These are phyloP conservation scores for Sinhomidia bicolor DNA, from an alignment of 2,888 invertebrate genomes.

Conservation along the genomic window DNA sequence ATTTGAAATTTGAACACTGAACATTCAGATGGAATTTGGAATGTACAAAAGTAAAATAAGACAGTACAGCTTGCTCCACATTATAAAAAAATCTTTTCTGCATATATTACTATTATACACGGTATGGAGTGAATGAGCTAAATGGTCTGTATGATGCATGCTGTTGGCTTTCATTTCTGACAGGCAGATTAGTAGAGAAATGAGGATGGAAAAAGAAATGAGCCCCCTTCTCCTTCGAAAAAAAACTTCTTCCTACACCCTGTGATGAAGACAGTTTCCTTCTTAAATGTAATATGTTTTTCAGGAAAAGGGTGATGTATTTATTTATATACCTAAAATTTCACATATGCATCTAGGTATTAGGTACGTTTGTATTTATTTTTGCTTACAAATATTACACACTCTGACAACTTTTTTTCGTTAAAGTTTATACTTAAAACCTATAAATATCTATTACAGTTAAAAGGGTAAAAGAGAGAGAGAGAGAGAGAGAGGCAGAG, in stretches of 20 bases:
- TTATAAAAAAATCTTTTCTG: slow-evolving; percentile 17
- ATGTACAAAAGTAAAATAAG: slow-evolving; percentile 13
- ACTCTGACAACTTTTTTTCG: slow-evolving; percentile 48
- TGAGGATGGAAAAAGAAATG: slow-evolving; percentile 65
- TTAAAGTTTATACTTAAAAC: slow-evolving; percentile 17
- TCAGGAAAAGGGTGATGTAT: slow-evolving; percentile 1
- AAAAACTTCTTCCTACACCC: slow-evolving; percentile 27
- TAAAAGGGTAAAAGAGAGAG: neutral
- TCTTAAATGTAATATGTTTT: neutral
- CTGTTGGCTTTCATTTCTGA: slow-evolving; percentile 72
- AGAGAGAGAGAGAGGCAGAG: too few species aligned
- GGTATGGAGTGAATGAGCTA: slow-evolving; percentile 63
- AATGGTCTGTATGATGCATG: slow-evolving; percentile 73
- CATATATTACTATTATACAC: too few species aligned
- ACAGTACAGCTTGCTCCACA: slow-evolving; percentile 7
- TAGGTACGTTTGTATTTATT: too few species aligned
- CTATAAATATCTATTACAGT: slow-evolving; percentile 35
- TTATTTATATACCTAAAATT: neutral
- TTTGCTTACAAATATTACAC: slow-evolving; percentile 11
- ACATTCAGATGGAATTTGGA: slow-evolving; percentile 11
- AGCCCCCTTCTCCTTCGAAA: slow-evolving; percentile 56
- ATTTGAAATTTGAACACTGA: slow-evolving; percentile 49
- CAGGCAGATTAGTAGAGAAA: slow-evolving; percentile 71
- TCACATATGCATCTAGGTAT: too few species aligned
- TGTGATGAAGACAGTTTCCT: neutral